Evolutionary conservation across 2,797 vertebrate genomes (phyloP).

Genomic region (Megalops cyprinoides): DNA sequence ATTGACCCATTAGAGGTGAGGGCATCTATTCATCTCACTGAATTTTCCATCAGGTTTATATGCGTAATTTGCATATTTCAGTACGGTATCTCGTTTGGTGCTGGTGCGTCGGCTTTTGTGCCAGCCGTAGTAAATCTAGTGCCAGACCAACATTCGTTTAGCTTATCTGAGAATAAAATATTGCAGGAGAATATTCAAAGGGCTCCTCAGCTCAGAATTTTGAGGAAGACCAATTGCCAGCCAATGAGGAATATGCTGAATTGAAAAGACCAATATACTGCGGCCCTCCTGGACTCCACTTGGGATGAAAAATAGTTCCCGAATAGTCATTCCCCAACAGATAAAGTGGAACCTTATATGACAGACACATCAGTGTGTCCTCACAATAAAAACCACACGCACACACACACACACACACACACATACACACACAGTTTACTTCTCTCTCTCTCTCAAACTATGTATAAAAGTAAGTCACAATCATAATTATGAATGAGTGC

Average conservation of each 20-base stretch:
- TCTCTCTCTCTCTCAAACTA: too few species aligned
- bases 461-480: too few species aligned
- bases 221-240: background rate
- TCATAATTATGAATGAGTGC: too few species aligned
- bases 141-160: background rate
- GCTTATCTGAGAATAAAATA: conserved; percentile 16
- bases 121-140: conserved; percentile 11
- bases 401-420: too few species aligned
- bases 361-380: too few species aligned
- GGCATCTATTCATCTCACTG: conserved; percentile 34
- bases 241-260: background rate
- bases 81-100: background rate
- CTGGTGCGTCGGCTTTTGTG: background rate
- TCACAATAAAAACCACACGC: too few species aligned
- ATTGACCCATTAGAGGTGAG: conserved; percentile 34
- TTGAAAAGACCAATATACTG: background rate
- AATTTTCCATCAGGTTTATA: background rate
- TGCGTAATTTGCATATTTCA: background rate
- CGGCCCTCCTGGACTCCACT: background rate
- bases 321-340: too few species aligned
- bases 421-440: too few species aligned
- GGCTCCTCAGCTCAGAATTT: background rate
- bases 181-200: conserved; percentile 9
- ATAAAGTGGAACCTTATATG: too few species aligned
- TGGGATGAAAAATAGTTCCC: background rate